Evolutionary conservation across 2,797 vertebrate species (phyloP), one percentile per base, ranked within the genome.

Genomic region (Rhodeus uyekii): DNA sequence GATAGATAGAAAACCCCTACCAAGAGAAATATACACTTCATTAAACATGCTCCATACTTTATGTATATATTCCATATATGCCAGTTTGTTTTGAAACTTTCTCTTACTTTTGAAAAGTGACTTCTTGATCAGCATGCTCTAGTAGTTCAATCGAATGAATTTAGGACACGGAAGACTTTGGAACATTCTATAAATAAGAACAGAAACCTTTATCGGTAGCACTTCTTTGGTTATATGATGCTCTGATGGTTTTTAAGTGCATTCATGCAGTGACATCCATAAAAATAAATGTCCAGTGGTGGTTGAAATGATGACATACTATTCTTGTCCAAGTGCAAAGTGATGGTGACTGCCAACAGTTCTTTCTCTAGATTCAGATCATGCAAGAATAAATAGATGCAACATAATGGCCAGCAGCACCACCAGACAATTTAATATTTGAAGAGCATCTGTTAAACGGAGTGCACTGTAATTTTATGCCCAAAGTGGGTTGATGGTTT

Each of bases 211-310:
- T 63, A 78, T n/a, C 55, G 76, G 73, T 68, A 82, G 55, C 55
- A 74, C 78, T 80, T 86, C 82, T 86, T 74, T 83, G 69, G 82
- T 73, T 80, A 65, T 29, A 69, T 74, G 71, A 50, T 32, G 80
- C 64, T 63, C 53, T 83, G 84, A 89, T 86, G 87, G 81, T 80
- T 83, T 85, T 85, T 86, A 89, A 90, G 86, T 90, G 89, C 78
- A 73, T 48, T 38, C 55, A 50, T 73, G 79, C 82, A 86, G 83
- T 88, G 88, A 87, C 87, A 87, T 86, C 83, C 84, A 82, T 88
- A 88, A 87, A 87, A 81, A 86, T 87, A 83, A 89, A 89, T 83
- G 83, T 82, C 63, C 58, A 69, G 50, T 71, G 65, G 71, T 77
- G 64, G 65, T 84, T 80, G 69, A 72, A 82, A 80, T 75, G 80